Evolutionary conservation across 2,797 vertebrate genomes (phyloP).

Genomic region (Paratrypauchen microcephalus): DNA sequence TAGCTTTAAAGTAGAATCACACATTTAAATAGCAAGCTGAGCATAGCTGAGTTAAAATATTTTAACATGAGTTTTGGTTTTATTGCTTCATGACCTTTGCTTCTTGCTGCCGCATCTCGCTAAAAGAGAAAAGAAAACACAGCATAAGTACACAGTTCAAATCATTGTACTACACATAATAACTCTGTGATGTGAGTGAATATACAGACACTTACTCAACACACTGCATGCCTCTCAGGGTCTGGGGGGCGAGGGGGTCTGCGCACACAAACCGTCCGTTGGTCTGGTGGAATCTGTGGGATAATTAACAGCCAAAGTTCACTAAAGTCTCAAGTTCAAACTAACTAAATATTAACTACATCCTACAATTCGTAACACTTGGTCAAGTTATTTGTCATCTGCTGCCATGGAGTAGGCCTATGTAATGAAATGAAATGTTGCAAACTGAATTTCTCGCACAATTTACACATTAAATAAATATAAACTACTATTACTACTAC

Average conservation of each 20-base stretch:
- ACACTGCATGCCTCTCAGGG: slow-evolving; percentile 32
- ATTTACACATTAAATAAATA: too few species aligned
- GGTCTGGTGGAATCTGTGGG: slow-evolving; percentile 60
- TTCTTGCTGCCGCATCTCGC: neutral
- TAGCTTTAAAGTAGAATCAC: neutral
- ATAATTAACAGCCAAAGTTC: neutral
- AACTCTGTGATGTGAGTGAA: neutral
- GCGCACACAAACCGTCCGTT: slow-evolving; percentile 58
- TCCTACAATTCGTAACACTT: neutral
- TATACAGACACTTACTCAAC: slow-evolving; percentile 54
- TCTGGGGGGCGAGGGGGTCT: slow-evolving; percentile 38
- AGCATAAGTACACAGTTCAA: neutral
- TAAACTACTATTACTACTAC: neutral
- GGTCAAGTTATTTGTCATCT: too few species aligned
- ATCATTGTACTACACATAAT: too few species aligned
- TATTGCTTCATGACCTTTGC: accelerated
- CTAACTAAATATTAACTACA: neutral
- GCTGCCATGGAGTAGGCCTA: too few species aligned
- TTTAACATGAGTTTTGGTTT: neutral
- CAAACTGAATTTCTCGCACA: neutral
- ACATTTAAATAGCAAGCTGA: neutral
- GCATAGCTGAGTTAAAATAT: too few species aligned
- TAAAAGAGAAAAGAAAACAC: slow-evolving; percentile 18
- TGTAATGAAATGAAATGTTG: neutral
- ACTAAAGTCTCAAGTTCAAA: neutral